Base-by-base conservation (phyloP, 2,888 invertebrate genomes). In the Temnothorax ravouxi region DNA sequence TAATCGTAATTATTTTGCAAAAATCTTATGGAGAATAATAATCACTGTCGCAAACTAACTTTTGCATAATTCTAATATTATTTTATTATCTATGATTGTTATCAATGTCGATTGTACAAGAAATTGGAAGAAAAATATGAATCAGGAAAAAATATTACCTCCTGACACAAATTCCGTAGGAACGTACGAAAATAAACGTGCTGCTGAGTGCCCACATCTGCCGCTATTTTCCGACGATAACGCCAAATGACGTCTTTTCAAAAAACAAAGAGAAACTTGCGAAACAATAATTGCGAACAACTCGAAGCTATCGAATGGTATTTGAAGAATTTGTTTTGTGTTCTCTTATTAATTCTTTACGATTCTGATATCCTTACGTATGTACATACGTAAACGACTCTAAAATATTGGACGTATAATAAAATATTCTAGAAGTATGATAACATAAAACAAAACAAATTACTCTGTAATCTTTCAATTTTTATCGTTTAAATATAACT, bases 101-200 rank as follows among this genome's bases (percentile, higher is more conserved):
- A 61, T 47, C 15, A 47, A 47, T 15, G 21, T 4, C 4, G 47
- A 61, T 79, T 21, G 15, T 38, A 34, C 5, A 38, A 80, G 13
- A 38, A 79, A 67, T 21, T 3, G 15, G 9, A 44, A 25, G n/a
- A 69, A 66, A 75, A 83, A 84, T 56, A 47, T 44, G 59, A 64
- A 64, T 61, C 59, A 9, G 44, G 52, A 52, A 86, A 86, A 86
- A 81, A 77, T 83, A 75, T 83, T 82, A 79, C 71, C 72, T 84
- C 66, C 61, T 80, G 29, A 72, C 81, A n/a, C 21, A 13, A 47
- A 76, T 82, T 66, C 56, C 66, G 38, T 47, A 56, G 54, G 54
- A 67, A 47, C 44, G 34, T 81, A 84, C 72, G 59, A 61, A 87
- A 87, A 87, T 86, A 87, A 87, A 83, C 83, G 77, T 50, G 56